These are phyloP conservation scores for Phodopus roborovskii DNA, from an alignment of 2,113 vertebrate genomes.

Conservation along the genomic window DNA sequence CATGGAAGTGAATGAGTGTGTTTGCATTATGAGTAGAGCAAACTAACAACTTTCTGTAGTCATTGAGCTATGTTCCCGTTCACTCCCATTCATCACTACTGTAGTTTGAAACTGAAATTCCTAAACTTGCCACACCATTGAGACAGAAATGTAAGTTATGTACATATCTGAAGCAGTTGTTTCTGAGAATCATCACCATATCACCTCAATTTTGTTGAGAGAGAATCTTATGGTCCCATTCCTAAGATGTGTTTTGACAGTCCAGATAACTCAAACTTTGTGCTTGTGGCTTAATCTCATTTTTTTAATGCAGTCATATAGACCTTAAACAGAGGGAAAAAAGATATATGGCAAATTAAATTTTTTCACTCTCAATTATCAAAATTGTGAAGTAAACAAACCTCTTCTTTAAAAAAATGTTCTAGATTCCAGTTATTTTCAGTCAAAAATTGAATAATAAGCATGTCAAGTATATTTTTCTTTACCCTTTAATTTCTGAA, in stretches of 20 bases:
- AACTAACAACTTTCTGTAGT: neutral
- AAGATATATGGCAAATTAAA: neutral
- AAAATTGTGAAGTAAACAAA: neutral
- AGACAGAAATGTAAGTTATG: neutral
- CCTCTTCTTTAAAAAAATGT: neutral
- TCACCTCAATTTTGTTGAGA: no score
- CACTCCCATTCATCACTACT: constrained; percentile 6
- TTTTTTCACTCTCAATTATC: neutral
- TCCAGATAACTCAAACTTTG: neutral
- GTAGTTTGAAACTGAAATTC: constrained; percentile 26
- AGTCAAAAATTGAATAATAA: neutral
- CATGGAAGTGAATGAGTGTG: neutral
- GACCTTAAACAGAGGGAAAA: neutral
- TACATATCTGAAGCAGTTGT: constrained; percentile 22
- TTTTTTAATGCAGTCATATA: neutral
- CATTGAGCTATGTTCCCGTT: neutral
- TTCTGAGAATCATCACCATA: neutral
- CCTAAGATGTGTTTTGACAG: neutral
- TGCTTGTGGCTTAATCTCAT: neutral
- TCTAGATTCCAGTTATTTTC: neutral
- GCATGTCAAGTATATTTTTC: neutral
- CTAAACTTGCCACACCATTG: neutral
- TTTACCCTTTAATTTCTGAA: neutral
- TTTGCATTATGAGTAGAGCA: neutral
- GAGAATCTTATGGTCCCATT: neutral